Evolutionary conservation across 2,797 vertebrate genomes (phyloP), one percentile per base, ranked within the genome.

Genomic region (Sebastes trivittatus): DNA sequence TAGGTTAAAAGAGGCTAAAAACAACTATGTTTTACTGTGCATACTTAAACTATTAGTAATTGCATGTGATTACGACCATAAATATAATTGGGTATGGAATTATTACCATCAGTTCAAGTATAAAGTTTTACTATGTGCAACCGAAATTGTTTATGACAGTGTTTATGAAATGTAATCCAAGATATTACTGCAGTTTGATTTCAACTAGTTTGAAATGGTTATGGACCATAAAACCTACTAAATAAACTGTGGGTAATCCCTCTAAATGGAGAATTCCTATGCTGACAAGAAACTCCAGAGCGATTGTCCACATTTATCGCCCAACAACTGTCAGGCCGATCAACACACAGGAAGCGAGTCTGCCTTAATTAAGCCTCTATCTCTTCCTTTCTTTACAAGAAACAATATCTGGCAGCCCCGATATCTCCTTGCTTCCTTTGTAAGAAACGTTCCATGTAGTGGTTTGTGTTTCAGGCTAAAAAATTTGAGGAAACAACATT

Each of bases 291-390:
- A 32, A 88, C 49, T 6, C 75, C 75, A 77, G 60, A 72, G 72
- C 56, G 72, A 87, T 77, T 75, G 74, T 87, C 83, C 84, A 90
- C 84, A 93, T 90, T 38, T 87, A 89, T 88, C 81, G 2, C 20
- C 63, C 54, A 81, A 75, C 87, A 88, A 89, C 78, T 85, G 87
- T 59, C 82, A 30, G 60, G 52, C 72, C 27, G 46, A 73, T 59
- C 22, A 79, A 75, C 78, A 85, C 61, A 84, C 84, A 90, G 77
- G 60, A 84, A 84, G 34, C 29, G 46, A 10, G 64, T 7, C 30
- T 46, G 70, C 46, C 80, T 86, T 76, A 58, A 80, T 83, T 78
- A 73, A 86, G 75, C 78, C 67, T 80, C 59, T 55, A 78, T 87
- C 72, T 67, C 68, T 77, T 73, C 30, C 23, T 71, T 82, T 85